Evolutionary conservation across 2,113 vertebrate genomes (phyloP).

Genomic region (Seriola quinqueradiata): DNA sequence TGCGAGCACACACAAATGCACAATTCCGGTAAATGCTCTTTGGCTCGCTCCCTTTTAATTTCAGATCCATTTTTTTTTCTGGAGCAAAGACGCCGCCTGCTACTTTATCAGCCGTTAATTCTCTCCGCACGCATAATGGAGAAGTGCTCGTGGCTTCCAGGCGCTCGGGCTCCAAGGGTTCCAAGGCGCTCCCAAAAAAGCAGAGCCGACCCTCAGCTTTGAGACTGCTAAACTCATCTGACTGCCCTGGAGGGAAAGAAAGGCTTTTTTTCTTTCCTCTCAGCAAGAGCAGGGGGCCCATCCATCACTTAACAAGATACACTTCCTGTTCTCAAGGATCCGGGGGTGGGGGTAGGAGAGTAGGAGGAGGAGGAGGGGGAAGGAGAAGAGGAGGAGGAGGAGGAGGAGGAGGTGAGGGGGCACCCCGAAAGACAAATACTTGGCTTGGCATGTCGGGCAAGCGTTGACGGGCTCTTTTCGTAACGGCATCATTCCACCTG

Average conservation of each 20-base stretch:
- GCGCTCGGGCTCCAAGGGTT: slow-evolving; percentile 60
- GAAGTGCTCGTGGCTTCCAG: slow-evolving; percentile 54
- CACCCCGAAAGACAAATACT: slow-evolving; percentile 91
- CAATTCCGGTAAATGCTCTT: not conserved
- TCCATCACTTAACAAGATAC: slow-evolving; percentile 91
- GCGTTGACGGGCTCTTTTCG: slow-evolving; percentile 89
- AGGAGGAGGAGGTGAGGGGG: slow-evolving; percentile 82
- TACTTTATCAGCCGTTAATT: slow-evolving; percentile 57
- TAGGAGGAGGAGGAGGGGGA: slow-evolving; percentile 77
- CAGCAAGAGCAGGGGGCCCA: slow-evolving; percentile 85
- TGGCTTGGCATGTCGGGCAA: slow-evolving; percentile 87
- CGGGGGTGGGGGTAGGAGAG: slow-evolving; percentile 54
- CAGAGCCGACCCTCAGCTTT: slow-evolving; percentile 69
- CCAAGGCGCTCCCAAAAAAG: slow-evolving; percentile 59
- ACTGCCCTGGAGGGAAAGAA: slow-evolving; percentile 81
- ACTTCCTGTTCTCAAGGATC: slow-evolving; percentile 93
- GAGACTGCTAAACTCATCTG: slow-evolving; percentile 85
- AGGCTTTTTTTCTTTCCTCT: slow-evolving; percentile 83
- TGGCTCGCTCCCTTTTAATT: slow-evolving; percentile 4
- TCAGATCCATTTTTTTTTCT: not conserved
- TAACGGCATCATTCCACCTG: slow-evolving; percentile 87
- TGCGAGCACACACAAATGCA: slow-evolving; percentile 6
- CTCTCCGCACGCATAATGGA: slow-evolving; percentile 45
- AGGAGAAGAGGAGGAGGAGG: slow-evolving; percentile 79
- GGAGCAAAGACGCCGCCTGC: slow-evolving; percentile 28